Evolutionary conservation across 1,140 invertebrate genomes (phyloP), one percentile per base, ranked within the genome.

Genomic region (Augochlora pura): DNA sequence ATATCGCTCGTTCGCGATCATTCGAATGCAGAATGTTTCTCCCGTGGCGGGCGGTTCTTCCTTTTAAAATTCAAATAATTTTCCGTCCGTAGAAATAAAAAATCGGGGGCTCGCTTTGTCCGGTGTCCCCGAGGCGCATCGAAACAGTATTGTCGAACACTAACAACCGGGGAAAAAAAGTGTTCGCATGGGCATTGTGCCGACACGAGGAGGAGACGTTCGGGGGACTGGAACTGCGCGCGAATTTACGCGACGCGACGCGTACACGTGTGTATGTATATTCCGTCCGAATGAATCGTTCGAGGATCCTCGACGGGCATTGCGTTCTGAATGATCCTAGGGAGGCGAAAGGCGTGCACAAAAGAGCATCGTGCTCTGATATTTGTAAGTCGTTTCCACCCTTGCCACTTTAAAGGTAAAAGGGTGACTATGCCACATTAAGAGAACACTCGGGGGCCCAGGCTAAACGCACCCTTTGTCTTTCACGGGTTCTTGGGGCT

Each of bases 381-480:
- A 86, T 86, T 86, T 85, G 57, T 84, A 85, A 85, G 80, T 85
- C 76, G 76, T 27, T 49, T 77, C 38, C 84, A 83, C 76, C 72
- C 76, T 72, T 63, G 66, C 62, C 67, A 75, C 68, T 86, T 77
- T 59, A 69, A 60, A 54, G 27, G 77, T 59, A 57, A 84, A 80
- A 86, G 75, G 80, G 76, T 72, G 80, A 77, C 71, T 80, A 69
- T 76, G 77, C 67, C 67, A 70, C 83, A 70, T 85, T 85, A 86
- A 83, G 80, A 54, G 80, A 82, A 86, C 64, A 80, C 84, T 86
- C 54, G 25, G 42, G 42, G 73, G 64, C 75, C 75, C 69, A 68
- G 46, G 70, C 77, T 82, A 83, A 86, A 80, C 80, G 85, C 76
- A 73, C 63, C 77, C 81, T 86, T 86, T 83, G 85, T 86, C 84